Evolutionary conservation across 2,888 invertebrate species (phyloP).

Genomic region (Ellobium chinense): DNA sequence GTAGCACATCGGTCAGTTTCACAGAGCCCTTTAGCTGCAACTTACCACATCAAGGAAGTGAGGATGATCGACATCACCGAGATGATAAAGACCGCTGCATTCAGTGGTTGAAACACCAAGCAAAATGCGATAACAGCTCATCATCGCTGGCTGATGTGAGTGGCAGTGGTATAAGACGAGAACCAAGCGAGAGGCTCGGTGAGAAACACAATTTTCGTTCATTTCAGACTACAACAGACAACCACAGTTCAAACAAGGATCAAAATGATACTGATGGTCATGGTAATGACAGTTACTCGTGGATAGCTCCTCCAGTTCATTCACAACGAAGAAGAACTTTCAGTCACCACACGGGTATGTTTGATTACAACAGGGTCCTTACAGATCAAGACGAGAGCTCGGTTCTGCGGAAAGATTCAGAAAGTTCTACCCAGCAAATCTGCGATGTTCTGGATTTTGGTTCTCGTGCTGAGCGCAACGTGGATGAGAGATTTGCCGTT

Average conservation of each 20-base stretch:
- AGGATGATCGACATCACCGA: too few relatives aligned
- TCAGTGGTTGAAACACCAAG: too few relatives aligned
- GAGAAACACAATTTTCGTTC: too few relatives aligned
- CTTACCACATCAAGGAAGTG: neutral
- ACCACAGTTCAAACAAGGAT: neutral
- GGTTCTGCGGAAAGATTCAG: neutral
- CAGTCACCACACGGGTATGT: neutral
- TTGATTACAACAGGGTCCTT: neutral
- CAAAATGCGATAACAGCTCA: too few relatives aligned
- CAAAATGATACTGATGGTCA: neutral
- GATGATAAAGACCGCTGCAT: too few relatives aligned
- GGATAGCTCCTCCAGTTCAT: too few relatives aligned
- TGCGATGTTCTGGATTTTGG: neutral
- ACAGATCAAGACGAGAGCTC: neutral
- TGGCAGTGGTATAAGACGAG: neutral
- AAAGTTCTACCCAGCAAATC: neutral
- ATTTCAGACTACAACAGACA: neutral
- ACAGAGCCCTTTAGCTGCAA: neutral
- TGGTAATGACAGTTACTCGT: too few relatives aligned
- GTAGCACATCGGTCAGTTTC: neutral
- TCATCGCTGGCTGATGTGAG: neutral
- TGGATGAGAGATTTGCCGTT: too few relatives aligned
- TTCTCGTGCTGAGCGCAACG: neutral
- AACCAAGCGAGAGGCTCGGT: too few relatives aligned
- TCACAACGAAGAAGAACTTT: neutral